Evolutionary conservation across 1,140 invertebrate species (phyloP).

Genomic region (Platyura marginata): DNA sequence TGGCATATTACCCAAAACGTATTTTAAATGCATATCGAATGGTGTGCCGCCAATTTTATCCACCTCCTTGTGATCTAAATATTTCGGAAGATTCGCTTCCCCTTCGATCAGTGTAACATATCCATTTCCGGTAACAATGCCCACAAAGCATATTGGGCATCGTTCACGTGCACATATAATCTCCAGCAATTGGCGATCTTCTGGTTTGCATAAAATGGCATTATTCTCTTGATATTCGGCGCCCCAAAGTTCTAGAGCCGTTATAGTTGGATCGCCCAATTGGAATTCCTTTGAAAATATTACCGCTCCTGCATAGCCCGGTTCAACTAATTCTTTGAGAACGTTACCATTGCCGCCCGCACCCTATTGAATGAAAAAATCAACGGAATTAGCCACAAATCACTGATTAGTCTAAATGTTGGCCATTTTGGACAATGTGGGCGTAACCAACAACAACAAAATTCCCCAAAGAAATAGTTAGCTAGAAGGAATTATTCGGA

Average conservation of each 20-base stretch:
- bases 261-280: conserved; percentile 87
- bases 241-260: conserved; percentile 86
- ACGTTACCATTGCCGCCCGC: conserved; percentile 98
- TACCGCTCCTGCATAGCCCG: conserved; percentile 58
- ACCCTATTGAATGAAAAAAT: conserved; percentile 50
- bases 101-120: conserved; percentile 58
- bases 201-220: conserved; percentile 56
- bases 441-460: too few relatives aligned
- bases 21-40: conserved; percentile 75
- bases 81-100: conserved; percentile 25
- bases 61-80: conserved; percentile 16
- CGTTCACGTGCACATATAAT: conserved; percentile 67
- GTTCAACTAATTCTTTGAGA: conserved; percentile 89
- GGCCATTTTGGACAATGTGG: too few relatives aligned
- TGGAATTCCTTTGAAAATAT: conserved; percentile 79
- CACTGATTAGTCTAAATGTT: too few relatives aligned
- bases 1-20: conserved; percentile 60
- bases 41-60: conserved; percentile 20
- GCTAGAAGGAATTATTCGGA: too few relatives aligned
- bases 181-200: conserved; percentile 43
- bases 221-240: conserved; percentile 97
- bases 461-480: too few relatives aligned
- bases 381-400: conserved; percentile 3
- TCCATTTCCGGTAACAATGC: conserved; percentile 73
- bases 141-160: conserved; percentile 86